Base-by-base conservation (phyloP, 2,113 vertebrate genomes). In the Dryoscopus gambensis region DNA sequence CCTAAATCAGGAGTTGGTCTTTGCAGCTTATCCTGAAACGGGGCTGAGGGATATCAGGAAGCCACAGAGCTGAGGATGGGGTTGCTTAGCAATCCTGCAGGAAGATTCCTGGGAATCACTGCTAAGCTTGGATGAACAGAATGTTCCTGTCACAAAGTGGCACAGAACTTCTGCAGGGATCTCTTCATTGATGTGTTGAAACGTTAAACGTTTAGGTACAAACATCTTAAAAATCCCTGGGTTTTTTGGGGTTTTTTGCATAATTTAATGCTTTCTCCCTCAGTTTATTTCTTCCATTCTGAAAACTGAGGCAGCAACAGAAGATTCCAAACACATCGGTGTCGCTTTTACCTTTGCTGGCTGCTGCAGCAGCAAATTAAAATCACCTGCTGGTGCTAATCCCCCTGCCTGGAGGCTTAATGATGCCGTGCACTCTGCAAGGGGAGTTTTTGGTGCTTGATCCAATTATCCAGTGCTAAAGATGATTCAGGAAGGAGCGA, bases 81-180 rank as follows among this genome's bases (percentile, higher is more conserved):
- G 97, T 89, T 98, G 97, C 97, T 98, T 80, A 96, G 97, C 96
- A 97, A 95, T 95, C 70, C 70, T 62, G 80, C 90, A 95, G 80
- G 87, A 90, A 79, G 85, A 71, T 85, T 56, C 56, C 96, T 94
- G 95, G 97, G 95, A 93, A 96, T 97, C 90, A n/a, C 91, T 42
- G 37, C 86, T 92, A 7, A 91, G 78, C 87, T 95, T 62, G 59
- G 93, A 71, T 60, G 78, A 83, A 70, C 59, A 92, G 30, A 5
- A 16, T 75, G 89, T 53, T 93, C 95, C 17, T 74, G 93, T 81
- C 97, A 93, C 85, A 96, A 89, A 87, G 83, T 74, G 86, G 89
- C 97, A 96, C 13, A 10, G 64, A 94, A 91, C 64, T 77, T 56
- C 46, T 91, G 93, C 91, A 71, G 95, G 91, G 83, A 74, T 95